Conservation (phyloP, 2,113 vertebrate genomes). For the Pollachius pollachius region DNA sequence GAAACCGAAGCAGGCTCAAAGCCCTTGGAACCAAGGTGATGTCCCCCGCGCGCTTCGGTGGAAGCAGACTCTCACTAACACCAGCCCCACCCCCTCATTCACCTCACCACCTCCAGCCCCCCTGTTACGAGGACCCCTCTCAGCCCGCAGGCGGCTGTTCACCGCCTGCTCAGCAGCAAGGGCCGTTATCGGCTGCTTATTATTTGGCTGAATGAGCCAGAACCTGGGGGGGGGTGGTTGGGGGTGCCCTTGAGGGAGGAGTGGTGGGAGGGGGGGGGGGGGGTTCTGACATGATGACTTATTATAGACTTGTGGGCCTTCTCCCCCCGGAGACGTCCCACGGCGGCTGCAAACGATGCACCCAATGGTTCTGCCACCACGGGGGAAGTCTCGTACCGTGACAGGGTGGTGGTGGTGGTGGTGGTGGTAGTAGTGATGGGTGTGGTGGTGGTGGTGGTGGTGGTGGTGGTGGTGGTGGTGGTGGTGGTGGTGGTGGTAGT, state of each 20-base stretch:
- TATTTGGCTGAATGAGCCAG: constrained; percentile 84
- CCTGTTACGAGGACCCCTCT: constrained; percentile 21
- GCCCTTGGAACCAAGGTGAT: constrained; percentile 46
- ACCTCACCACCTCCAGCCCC: background rate
- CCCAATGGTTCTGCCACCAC: constrained; percentile 42
- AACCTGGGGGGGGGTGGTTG: constrained; percentile 61
- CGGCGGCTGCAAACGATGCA: constrained; percentile 48
- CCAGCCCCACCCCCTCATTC: background rate
- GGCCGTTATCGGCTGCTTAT: constrained; percentile 76
- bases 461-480: background rate
- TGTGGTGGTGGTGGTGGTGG: background rate
- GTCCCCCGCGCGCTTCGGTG: constrained; percentile 5
- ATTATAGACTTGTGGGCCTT: constrained; percentile 80
- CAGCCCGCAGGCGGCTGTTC: constrained; percentile 29
- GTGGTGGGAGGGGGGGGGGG: constrained; percentile 66
- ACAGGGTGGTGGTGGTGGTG: background rate
- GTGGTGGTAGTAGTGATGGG: background rate
- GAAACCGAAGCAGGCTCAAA: constrained; percentile 12
- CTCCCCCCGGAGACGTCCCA: constrained; percentile 78
- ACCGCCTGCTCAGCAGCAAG: constrained; percentile 5
- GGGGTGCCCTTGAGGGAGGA: background rate
- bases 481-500: background rate
- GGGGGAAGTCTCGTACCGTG: background rate
- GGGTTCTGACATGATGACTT: constrained; percentile 88
- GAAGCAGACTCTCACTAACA: too few relatives aligned